phyloP scores from a whole-genome alignment of 1,140 invertebrate genomes.

The Microplitis mediator region DNA sequence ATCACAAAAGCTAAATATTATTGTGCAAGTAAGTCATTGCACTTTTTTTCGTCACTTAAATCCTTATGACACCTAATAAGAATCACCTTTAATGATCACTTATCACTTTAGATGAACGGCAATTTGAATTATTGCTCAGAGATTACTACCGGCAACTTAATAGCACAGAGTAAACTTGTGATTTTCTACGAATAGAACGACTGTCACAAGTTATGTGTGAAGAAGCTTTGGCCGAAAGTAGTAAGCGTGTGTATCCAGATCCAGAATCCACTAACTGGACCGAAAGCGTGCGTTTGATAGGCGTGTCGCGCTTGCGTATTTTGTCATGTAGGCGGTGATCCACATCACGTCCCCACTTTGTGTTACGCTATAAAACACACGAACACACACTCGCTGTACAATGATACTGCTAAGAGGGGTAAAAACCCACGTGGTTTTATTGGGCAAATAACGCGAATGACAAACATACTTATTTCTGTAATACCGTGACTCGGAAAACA shows the following conservation, averaged over 20 bases:
- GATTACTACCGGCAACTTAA: too few relatives aligned
- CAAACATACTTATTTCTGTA: conserved; percentile 49
- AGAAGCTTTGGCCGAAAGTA: not conserved
- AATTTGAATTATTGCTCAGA: too few relatives aligned
- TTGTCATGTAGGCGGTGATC: not conserved
- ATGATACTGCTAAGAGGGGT: conserved; percentile 29
- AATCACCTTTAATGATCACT: too few relatives aligned
- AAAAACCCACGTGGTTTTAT: conserved; percentile 58
- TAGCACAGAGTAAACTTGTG: too few relatives aligned
- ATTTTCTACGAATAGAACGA: not conserved
- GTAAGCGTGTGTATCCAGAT: conserved; percentile 14
- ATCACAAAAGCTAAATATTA: too few relatives aligned
- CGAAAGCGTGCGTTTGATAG: conserved; percentile 21
- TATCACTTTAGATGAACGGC: too few relatives aligned
- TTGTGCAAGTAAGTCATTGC: too few relatives aligned
- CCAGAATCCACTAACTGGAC: conserved; percentile 6
- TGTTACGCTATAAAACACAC: too few relatives aligned
- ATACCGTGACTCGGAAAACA: not conserved
- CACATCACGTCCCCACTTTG: too few relatives aligned
- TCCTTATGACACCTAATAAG: too few relatives aligned
- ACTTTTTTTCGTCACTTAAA: too few relatives aligned
- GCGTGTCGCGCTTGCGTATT: conserved; percentile 26
- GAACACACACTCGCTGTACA: conserved; percentile 17
- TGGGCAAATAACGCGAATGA: conserved; percentile 60
- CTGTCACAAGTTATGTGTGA: not conserved